These are phyloP conservation scores for Pelmatolapia mariae DNA, from an alignment of 2,113 vertebrate species.

Conservation along the genomic window DNA sequence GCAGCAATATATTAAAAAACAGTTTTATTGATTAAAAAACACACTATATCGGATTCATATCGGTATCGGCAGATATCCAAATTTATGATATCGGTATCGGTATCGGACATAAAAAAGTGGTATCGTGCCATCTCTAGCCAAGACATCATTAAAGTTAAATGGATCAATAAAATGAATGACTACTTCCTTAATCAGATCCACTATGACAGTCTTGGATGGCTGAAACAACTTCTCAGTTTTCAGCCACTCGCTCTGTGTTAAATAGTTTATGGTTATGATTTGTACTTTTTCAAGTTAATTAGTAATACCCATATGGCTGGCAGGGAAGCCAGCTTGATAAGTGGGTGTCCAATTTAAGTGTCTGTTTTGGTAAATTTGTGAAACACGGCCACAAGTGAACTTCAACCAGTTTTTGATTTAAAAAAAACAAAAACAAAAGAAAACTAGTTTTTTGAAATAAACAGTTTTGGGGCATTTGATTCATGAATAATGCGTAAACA, in stretches of 20 bases:
- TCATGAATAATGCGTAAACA: not conserved
- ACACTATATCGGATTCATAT: too few relatives aligned
- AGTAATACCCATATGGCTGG: not conserved
- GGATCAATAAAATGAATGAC: not conserved
- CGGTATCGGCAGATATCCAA: too few relatives aligned
- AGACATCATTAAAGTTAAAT: not conserved
- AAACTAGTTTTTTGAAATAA: not conserved
- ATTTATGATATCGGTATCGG: too few relatives aligned
- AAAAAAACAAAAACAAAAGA: not conserved
- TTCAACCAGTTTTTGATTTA: not conserved
- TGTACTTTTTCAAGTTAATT: not conserved
- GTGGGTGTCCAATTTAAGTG: not conserved
- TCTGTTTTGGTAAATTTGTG: not conserved
- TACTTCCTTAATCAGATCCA: not conserved
- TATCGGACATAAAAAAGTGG: too few relatives aligned
- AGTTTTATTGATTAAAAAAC: too few relatives aligned
- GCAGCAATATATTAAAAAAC: too few relatives aligned
- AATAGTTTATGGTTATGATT: not conserved
- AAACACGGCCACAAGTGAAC: not conserved
- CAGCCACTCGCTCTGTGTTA: not conserved
- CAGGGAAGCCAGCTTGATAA: not conserved
- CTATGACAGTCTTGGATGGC: not conserved
- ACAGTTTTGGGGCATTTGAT: not conserved
- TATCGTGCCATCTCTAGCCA: too few relatives aligned
- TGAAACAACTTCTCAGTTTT: not conserved